These are phyloP conservation scores for Catocala nupta DNA, from an alignment of 2,888 invertebrate genomes.

Conservation along the genomic window DNA sequence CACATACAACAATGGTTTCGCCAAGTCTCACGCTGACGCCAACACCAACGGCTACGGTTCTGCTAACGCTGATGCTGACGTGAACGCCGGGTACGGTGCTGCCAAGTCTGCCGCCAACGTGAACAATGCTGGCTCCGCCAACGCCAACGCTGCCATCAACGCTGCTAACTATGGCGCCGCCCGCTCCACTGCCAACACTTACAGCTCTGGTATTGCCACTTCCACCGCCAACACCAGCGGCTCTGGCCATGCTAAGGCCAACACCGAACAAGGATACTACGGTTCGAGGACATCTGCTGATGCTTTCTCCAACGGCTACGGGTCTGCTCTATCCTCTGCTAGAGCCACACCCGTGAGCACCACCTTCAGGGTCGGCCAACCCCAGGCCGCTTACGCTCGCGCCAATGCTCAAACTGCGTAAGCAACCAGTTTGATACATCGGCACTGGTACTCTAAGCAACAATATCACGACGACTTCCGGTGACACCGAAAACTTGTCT, in stretches of 20 bases:
- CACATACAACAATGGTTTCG: slow-evolving; percentile 46
- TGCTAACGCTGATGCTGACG: slow-evolving; percentile 57
- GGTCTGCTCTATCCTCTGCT: slow-evolving; percentile 69
- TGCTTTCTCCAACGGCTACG: slow-evolving; percentile 66
- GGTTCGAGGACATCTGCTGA: slow-evolving; percentile 62
- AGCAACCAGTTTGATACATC: slow-evolving; percentile 33
- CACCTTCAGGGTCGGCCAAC: slow-evolving; percentile 68
- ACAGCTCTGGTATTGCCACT: slow-evolving; percentile 52
- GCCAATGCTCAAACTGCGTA: slow-evolving; percentile 70
- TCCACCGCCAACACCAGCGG: slow-evolving; percentile 51
- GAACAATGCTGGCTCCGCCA: slow-evolving; percentile 60
- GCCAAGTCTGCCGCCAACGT: slow-evolving; percentile 60
- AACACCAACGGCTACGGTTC: slow-evolving; percentile 56
- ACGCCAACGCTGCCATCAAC: slow-evolving; percentile 58
- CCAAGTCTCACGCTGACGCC: slow-evolving; percentile 54
- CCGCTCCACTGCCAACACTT: slow-evolving; percentile 56
- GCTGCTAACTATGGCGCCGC: slow-evolving; percentile 58
- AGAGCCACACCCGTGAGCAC: slow-evolving; percentile 65
- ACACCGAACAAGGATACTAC: slow-evolving; percentile 50
- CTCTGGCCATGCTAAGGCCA: slow-evolving; percentile 52
- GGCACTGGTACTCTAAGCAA: slow-evolving; percentile 58
- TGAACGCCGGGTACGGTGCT: slow-evolving; percentile 45
- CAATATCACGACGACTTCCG: slow-evolving; percentile 80
- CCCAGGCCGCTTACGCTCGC: slow-evolving; percentile 70
- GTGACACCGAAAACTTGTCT: slow-evolving; percentile 74